These are phyloP conservation scores for Hermaeophaga mercurialis DNA, from an alignment of 2,888 invertebrate species.

Conservation along the genomic window DNA sequence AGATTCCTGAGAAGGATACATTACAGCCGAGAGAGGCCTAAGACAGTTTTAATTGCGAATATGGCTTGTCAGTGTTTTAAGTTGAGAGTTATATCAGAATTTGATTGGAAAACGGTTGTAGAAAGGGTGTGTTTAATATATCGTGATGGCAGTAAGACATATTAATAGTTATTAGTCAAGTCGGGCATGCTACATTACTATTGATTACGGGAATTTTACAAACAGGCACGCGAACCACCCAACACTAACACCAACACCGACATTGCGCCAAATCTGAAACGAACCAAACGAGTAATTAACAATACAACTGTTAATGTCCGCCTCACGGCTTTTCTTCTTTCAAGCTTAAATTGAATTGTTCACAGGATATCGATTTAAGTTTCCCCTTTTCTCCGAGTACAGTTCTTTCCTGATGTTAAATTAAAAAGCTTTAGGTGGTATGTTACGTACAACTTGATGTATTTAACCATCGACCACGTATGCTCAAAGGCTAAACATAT, in stretches of 20 bases:
- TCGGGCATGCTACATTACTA: constrained; percentile 55
- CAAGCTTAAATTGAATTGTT: no score
- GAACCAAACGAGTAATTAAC: constrained; percentile 49
- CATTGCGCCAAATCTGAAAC: constrained; percentile 54
- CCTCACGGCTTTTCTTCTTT: constrained; percentile 1
- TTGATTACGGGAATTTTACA: constrained; percentile 53
- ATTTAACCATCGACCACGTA: no score
- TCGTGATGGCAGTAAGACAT: constrained; percentile 57
- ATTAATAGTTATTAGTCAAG: constrained; percentile 58
- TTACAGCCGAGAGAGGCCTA: constrained; percentile 20
- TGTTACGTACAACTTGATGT: no score
- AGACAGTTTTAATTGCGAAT: constrained; percentile 42
- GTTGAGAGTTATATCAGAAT: constrained; percentile 44
- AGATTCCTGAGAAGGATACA: not conserved
- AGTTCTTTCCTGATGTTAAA: no score
- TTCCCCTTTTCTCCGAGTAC: no score
- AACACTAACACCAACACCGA: constrained; percentile 33
- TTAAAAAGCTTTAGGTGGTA: no score
- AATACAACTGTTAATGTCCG: constrained; percentile 34
- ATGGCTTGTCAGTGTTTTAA: constrained; percentile 40
- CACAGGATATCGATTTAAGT: no score
- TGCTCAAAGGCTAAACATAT: no score
- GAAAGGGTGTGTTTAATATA: constrained; percentile 53
- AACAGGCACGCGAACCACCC: constrained; percentile 49
- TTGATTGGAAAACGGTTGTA: constrained; percentile 36